phyloP scores from a whole-genome alignment of 1,140 invertebrate genomes.

The Drosophila jambulina region DNA sequence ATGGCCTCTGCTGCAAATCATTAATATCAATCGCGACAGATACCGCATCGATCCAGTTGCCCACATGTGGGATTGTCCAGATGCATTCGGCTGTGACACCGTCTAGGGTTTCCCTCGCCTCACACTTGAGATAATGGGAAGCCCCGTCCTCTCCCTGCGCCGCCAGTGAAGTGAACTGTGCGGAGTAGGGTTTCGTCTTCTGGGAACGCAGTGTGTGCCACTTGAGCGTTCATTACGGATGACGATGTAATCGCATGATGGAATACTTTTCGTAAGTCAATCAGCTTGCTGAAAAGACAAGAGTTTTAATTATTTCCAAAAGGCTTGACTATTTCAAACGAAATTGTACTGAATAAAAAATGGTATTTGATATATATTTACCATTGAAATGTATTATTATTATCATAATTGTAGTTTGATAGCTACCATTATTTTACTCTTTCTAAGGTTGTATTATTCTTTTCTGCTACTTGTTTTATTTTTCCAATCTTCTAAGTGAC shows the following conservation, averaged over 20 bases:
- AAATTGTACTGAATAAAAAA: background rate
- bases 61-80: conserved; percentile 48
- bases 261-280: conserved; percentile 2
- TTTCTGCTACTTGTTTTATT: background rate
- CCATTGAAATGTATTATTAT: too few relatives aligned
- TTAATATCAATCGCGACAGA: conserved; percentile 71
- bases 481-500: too few relatives aligned
- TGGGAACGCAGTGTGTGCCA: conserved; percentile 15
- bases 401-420: too few relatives aligned
- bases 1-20: conserved; percentile 69
- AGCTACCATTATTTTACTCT: background rate
- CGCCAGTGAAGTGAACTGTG: conserved; percentile 5
- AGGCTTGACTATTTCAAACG: background rate
- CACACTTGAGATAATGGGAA: conserved; percentile 28
- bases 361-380: background rate
- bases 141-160: conserved; percentile 7
- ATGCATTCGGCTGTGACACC: conserved; percentile 51
- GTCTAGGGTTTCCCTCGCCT: conserved; percentile 34
- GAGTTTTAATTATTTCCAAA: conserved; percentile 12
- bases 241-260: conserved; percentile 19
- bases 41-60: conserved; percentile 34
- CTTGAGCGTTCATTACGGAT: conserved; percentile 11
- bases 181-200: conserved; percentile 23
- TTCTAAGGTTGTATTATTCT: background rate
- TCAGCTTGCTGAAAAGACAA: background rate